Base-by-base conservation (phyloP, 1,140 invertebrate genomes). In the Calephelis nemesis region DNA sequence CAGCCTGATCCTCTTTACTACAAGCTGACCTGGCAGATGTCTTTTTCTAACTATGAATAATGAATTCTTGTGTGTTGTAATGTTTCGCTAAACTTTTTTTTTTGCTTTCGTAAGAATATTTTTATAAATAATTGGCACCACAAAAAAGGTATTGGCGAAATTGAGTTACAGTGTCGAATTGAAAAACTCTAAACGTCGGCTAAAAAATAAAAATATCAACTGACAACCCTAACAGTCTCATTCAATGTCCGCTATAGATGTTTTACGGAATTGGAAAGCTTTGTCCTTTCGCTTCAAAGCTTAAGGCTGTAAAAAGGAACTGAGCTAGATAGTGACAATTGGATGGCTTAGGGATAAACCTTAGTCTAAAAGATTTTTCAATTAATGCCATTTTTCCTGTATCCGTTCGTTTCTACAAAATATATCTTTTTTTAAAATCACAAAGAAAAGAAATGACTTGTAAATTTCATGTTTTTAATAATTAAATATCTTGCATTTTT, bases 231-330 rank as follows among this genome's bases (percentile, higher is more conserved):
- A 60, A 39, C 54, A 12, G 12, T 65, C 47, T 39, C 19, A 40
- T 65, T 65, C 49, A 50, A 65, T 65, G 45, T 52, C 30, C 47
- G 30, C 48, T 48, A n/a, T 30, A 50, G 63, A 50, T 50, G 63
- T 50, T 49, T 40, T 65, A 54, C 65, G 65, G 45, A 66, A 66
- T 66, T 66, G 52, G 19, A 66, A 66, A 66, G 50, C 65, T 66
- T 66, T 66, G 47, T 47, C 54, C 65, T 54, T 58, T 66, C 65
- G 19, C 49, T 66, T 54, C 40, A 58, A 66, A 66, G 65, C 65
- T 63, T 66, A 52, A 58, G 65, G 54, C 50, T 42, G 65, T 66
- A 54, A 66, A 66, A 66, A 66, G 65, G 49, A 66, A 52, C 62
- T 42, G 13, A 13, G 10, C 45, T 63, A 19, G 65, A 52, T 65